Evolutionary conservation across 2,797 vertebrate genomes (phyloP).

Genomic region (Amniataba percoides): DNA sequence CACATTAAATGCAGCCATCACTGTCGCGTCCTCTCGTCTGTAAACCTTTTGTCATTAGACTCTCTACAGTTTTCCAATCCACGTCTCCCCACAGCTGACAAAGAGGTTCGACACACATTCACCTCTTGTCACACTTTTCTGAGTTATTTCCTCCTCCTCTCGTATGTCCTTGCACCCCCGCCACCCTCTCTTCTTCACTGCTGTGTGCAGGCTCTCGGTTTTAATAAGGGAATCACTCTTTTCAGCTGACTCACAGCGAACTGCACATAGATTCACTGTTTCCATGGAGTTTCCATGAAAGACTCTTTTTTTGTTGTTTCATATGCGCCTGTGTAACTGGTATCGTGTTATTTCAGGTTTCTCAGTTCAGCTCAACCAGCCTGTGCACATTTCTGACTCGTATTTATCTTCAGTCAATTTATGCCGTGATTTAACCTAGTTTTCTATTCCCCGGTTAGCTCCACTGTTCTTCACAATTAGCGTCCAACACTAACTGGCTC

Average conservation of each 20-base stretch:
- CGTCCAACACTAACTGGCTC: constrained; percentile 74
- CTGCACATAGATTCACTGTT: neutral
- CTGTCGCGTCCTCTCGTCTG: neutral
- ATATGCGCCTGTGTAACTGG: neutral
- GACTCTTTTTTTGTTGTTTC: neutral
- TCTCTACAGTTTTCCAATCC: constrained; percentile 1
- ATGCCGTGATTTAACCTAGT: constrained; percentile 64
- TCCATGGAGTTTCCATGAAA: neutral
- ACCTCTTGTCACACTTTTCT: neutral
- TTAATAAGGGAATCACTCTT: neutral
- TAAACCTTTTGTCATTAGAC: neutral
- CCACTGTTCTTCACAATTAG: constrained; percentile 70
- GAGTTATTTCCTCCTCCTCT: neutral
- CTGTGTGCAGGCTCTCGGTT: constrained; percentile 5
- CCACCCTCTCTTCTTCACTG: neutral
- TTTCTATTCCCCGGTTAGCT: constrained; percentile 64
- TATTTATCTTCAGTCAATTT: constrained; percentile 64
- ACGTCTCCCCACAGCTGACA: neutral
- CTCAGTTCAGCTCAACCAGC: constrained; percentile 13
- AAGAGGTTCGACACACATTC: neutral
- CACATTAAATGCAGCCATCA: neutral
- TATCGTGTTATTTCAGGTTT: constrained; percentile 19
- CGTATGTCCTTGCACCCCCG: neutral
- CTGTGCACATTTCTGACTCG: constrained; percentile 30
- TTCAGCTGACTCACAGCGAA: neutral